Base-by-base conservation (phyloP, 2,888 invertebrate species). In the Agrotis clavis region DNA sequence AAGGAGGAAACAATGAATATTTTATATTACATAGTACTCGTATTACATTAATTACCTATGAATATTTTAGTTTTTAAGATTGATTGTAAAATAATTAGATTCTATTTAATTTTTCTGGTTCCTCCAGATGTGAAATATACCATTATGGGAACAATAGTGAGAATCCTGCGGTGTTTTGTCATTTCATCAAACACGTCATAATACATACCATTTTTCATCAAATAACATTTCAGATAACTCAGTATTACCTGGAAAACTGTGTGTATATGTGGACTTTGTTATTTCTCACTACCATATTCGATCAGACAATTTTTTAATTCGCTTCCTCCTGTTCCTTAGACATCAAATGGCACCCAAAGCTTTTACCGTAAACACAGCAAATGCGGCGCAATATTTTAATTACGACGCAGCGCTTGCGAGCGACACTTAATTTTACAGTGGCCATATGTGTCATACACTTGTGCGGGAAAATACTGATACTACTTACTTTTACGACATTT, bases 21-120 rank as follows among this genome's bases (percentile, higher is more conserved):
- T 94, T 97, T 92, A 90, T n/a, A n/a, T n/a, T n/a, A n/a, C n/a
- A n/a, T n/a, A n/a, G n/a, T n/a, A n/a, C n/a, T n/a, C n/a, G n/a
- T n/a, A 85, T 93, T 97, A 88, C 97, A 97, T 97, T 97, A 97
- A 92, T 89, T 97, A 80, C 97, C 97, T 86, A 96, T 97, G 94
- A 97, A 97, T 97, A 89, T 97, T 86, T 90, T 97, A 91, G 91
- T 97, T 95, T 92, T 97, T 90, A 97, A 96, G 84, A 90, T 96
- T 88, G 96, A 96, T 90, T 92, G 92, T 88, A 90, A 93, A 89
- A 89, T 95, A 90, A 92, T 96, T 90, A 97, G 94, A 89, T 92
- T 97, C 92, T 95, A 95, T 92, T 97, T 97, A 96, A 97, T n/a
- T n/a, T n/a, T n/a, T n/a, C n/a, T n/a, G n/a, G 35, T 35, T 35